Conservation (phyloP, 2,797 vertebrate genomes). For the Diplodus puntazzo region DNA sequence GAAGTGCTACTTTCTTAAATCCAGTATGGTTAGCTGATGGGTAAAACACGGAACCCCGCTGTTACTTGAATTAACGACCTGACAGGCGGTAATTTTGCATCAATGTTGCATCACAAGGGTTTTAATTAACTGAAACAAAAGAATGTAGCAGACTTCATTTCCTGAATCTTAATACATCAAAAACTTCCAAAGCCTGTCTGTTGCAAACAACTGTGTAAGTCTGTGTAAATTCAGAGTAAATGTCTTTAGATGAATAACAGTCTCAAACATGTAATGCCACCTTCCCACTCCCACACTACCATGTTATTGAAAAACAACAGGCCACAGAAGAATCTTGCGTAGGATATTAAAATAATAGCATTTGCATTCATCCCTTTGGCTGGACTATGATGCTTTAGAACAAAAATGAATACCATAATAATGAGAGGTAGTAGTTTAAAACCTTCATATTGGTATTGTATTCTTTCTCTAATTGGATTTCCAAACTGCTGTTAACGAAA, state of each 20-base stretch:
- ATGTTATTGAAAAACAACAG: slow-evolving; percentile 35
- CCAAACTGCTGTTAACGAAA: background rate
- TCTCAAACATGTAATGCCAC: slow-evolving; percentile 22
- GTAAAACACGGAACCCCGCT: slow-evolving; percentile 34
- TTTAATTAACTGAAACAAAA: slow-evolving; percentile 60
- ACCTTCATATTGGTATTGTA: background rate
- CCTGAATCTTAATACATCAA: slow-evolving; percentile 35
- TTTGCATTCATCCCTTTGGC: background rate
- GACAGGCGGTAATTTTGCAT: slow-evolving; percentile 48
- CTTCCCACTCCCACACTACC: slow-evolving; percentile 47
- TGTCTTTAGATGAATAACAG: background rate
- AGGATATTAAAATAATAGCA: slow-evolving; percentile 29
- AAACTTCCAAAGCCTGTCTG: slow-evolving; percentile 20
- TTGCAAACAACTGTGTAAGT: background rate
- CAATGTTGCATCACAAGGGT: slow-evolving; percentile 41
- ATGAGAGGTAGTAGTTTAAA: background rate
- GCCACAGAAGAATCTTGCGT: slow-evolving; percentile 13
- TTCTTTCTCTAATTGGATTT: background rate
- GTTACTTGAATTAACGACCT: slow-evolving; percentile 34
- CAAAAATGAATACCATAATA: background rate
- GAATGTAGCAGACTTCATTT: slow-evolving; percentile 32
- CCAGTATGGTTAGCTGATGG: slow-evolving; percentile 20
- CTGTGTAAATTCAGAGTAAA: slow-evolving; percentile 23
- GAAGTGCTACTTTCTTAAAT: slow-evolving; percentile 34
- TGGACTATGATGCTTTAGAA: background rate